Conservation (phyloP, 2,113 vertebrate genomes). For the Pogonocichla stellata region DNA sequence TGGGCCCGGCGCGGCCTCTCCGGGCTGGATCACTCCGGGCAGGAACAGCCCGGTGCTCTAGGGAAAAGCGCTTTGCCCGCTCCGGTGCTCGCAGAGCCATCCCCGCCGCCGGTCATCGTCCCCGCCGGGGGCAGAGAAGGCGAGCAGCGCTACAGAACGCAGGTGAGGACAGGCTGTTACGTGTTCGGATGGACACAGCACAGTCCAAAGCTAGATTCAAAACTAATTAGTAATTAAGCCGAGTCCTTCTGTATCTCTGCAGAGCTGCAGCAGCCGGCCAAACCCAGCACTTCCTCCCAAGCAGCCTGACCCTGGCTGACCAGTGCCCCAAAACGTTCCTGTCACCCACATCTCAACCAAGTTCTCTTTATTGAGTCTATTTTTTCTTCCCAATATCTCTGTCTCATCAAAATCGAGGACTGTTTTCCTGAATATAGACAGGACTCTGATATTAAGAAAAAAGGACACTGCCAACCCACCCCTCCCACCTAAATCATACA, state of each 20-base stretch:
- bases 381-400: background rate
- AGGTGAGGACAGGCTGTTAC: too few relatives aligned
- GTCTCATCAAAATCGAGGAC: background rate
- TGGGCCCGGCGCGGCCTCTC: fast-evolving
- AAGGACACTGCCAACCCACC: too few relatives aligned
- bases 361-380: background rate
- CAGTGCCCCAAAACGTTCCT: background rate
- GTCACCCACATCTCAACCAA: fast-evolving
- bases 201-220: background rate
- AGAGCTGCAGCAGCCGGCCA: background rate
- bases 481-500: background rate
- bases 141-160: background rate
- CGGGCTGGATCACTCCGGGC: fast-evolving
- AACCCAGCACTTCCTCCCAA: background rate
- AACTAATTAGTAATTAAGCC: background rate
- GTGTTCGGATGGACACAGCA: background rate
- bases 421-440: background rate
- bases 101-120: background rate
- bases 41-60: fast-evolving
- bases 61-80: too few relatives aligned
- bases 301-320: background rate
- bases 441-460: background rate
- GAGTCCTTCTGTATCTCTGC: background rate
- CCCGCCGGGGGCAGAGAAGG: background rate
- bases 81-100: background rate